A percentile compares a stretch with the other conserved stretches of the same genome.
These are phyloP conservation scores for Trimorus sp. DNA, from an alignment of 2,888 invertebrate species.

Conservation along the genomic window DNA sequence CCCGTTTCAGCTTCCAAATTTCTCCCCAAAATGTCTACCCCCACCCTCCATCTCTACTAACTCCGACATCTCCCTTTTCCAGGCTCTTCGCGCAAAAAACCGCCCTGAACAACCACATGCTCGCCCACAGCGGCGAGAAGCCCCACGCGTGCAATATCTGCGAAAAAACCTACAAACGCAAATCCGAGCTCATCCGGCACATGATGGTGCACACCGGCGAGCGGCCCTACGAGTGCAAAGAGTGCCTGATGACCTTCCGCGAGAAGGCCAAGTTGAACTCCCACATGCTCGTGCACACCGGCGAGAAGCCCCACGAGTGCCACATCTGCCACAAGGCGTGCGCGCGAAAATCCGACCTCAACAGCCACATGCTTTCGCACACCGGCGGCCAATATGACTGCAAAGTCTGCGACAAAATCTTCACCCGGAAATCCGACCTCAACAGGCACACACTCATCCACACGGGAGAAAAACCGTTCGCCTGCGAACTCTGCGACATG, in stretches of 20 bases:
- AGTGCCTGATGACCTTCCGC: slow-evolving; percentile 79
- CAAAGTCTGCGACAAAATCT: slow-evolving; percentile 79
- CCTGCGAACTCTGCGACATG: slow-evolving; percentile 79
- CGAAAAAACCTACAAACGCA: slow-evolving; percentile 78
- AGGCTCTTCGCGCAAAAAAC: slow-evolving; percentile 76
- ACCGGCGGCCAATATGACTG: slow-evolving; percentile 80
- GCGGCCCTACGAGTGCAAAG: slow-evolving; percentile 79
- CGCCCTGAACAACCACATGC: slow-evolving; percentile 78
- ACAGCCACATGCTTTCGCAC: slow-evolving; percentile 79
- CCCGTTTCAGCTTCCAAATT: too few relatives aligned
- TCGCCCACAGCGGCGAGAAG: slow-evolving; percentile 78
- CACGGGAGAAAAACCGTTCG: slow-evolving; percentile 78
- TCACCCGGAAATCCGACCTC: slow-evolving; percentile 78
- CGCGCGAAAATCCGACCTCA: slow-evolving; percentile 79
- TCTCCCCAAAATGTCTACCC: too few relatives aligned
- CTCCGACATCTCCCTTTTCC: background rate
- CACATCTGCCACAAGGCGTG: slow-evolving; percentile 79
- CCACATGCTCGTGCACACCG: slow-evolving; percentile 79
- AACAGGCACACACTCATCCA: slow-evolving; percentile 78
- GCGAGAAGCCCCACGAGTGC: slow-evolving; percentile 79
- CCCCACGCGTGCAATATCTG: slow-evolving; percentile 78
- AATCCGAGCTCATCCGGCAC: slow-evolving; percentile 78
- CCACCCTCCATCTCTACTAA: too few relatives aligned
- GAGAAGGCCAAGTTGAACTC: slow-evolving; percentile 79
- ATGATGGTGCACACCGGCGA: slow-evolving; percentile 79